Conservation (phyloP, 2,797 vertebrate genomes). For the Euphonia xanthogaster region DNA sequence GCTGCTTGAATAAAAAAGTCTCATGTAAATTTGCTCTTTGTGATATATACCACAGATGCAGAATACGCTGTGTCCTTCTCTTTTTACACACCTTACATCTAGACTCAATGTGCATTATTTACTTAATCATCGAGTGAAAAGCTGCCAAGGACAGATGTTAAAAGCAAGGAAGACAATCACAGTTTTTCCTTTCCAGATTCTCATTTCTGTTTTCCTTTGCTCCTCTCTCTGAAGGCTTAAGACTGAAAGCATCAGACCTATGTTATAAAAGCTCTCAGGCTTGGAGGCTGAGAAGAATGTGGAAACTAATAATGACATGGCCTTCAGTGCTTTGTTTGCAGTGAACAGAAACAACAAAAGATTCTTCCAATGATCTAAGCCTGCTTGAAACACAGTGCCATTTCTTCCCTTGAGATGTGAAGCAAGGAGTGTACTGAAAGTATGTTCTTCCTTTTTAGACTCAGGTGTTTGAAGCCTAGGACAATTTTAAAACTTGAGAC, state of each 20-base stretch:
- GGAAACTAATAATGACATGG: constrained; percentile 57
- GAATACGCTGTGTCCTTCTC: background rate
- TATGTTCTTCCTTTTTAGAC: background rate
- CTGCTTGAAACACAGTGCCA: background rate
- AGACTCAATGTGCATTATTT: constrained; percentile 3
- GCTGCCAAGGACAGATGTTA: constrained; percentile 28
- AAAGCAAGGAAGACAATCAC: constrained; percentile 15
- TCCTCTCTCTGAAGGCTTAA: constrained; percentile 18
- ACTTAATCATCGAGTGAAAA: constrained; percentile 12
- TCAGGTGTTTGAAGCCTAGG: background rate
- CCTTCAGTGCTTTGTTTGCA: constrained; percentile 62
- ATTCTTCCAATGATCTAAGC: constrained; percentile 46
- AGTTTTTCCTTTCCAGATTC: background rate
- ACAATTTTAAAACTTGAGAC: background rate
- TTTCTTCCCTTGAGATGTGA: constrained; percentile 28
- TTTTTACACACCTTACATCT: background rate
- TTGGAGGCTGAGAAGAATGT: constrained; percentile 39
- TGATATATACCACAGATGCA: background rate
- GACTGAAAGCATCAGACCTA: background rate
- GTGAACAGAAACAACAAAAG: constrained; percentile 47
- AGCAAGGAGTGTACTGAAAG: background rate
- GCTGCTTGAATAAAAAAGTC: constrained; percentile 20
- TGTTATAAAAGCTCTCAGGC: constrained; percentile 41
- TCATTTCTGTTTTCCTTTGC: constrained; percentile 33
- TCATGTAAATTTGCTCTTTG: constrained; percentile 28